Evolutionary conservation across 2,797 vertebrate species (phyloP).

Genomic region (Betta splendens): DNA sequence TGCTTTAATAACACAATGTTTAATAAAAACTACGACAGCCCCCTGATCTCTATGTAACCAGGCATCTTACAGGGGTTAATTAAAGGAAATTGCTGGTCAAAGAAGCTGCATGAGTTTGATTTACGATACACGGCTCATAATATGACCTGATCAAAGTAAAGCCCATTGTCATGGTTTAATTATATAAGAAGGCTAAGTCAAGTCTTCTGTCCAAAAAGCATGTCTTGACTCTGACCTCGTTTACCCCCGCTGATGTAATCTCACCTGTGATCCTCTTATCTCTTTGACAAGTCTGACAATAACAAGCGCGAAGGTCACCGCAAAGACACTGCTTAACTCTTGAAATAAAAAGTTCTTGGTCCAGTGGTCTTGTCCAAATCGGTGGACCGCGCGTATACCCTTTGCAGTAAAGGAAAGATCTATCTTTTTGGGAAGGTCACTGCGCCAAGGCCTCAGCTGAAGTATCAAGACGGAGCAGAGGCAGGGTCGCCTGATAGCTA

Average conservation of each 20-base stretch:
- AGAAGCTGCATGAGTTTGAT: conserved; percentile 41
- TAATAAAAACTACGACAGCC: conserved; percentile 67
- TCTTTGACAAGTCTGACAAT: conserved; percentile 62
- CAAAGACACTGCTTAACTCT: conserved; percentile 56
- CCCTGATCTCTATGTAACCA: conserved; percentile 61
- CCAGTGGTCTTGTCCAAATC: conserved; percentile 57
- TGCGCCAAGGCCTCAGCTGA: conserved; percentile 35
- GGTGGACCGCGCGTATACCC: conserved; percentile 36
- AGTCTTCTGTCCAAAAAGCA: conserved; percentile 22
- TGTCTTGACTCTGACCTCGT: conserved; percentile 41
- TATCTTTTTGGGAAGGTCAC: conserved; percentile 54
- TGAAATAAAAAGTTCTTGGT: conserved; percentile 58
- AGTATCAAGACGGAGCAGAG: conserved; percentile 49
- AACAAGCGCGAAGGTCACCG: conserved; percentile 67
- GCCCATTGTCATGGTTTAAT: conserved; percentile 24
- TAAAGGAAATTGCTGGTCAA: conserved; percentile 70
- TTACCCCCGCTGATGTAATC: conserved; percentile 59
- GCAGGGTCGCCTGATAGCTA: conserved; percentile 51
- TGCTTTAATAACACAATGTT: too few relatives aligned
- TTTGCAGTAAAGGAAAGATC: conserved; percentile 34
- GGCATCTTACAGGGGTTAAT: conserved; percentile 68
- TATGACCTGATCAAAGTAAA: conserved; percentile 25
- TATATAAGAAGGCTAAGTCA: conserved; percentile 14
- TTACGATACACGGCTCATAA: conserved; percentile 45
- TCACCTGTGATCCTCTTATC: conserved; percentile 73